Base-by-base conservation (phyloP, 2,113 vertebrate genomes). In the Myotis davidii region DNA sequence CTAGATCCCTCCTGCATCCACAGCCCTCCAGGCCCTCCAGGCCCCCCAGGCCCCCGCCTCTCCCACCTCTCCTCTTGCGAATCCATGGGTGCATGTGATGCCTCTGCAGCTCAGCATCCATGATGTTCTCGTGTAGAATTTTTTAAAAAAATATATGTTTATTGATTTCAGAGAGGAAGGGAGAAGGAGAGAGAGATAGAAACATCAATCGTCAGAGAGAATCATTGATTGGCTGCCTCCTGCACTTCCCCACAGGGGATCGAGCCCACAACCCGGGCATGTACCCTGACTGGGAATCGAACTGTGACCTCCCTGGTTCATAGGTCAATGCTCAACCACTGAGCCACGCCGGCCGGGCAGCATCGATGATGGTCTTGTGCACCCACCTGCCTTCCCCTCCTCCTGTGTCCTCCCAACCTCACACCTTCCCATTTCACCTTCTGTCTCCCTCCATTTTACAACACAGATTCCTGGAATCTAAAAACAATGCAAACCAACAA, bases 11-110 rank as follows among this genome's bases (percentile, higher is more conserved):
- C 27, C 34, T 0, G 0, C 16, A 7, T 54, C 67, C 39, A 13
- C 21, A n/a, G 16, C 18, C 27, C 2, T 48, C 69, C 1, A 0
- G 0, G 13, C 14, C 52, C 2, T 48, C 69, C 1, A 0, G 0
- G 13, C 14, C 52, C 45, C 76, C n/a, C n/a, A n/a, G 50, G 17
- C 72, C 48, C 3, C 77, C 9, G 8, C 29, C 5, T n/a, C 64
- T 69, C 48, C 3, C 9, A 3, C 21, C 37, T 79, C 34, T 61
- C n/a, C 9, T 54, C 34, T 61, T 37, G 9, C 9, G 52, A 34
- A 10, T 67, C 3, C 9, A 0, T 27, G 34, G 5, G 3, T 65
- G 76, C 12, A 6, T 12, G 2, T 65, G 77, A 45, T 32, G 34
- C 61, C 64, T 6, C 8, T 86, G 5, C 12, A 64, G 13, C 17